A percentile compares a stretch with the other conserved stretches of the same genome.
Conservation (phyloP, 1,140 invertebrate genomes). For the Contarinia nasturtii region DNA sequence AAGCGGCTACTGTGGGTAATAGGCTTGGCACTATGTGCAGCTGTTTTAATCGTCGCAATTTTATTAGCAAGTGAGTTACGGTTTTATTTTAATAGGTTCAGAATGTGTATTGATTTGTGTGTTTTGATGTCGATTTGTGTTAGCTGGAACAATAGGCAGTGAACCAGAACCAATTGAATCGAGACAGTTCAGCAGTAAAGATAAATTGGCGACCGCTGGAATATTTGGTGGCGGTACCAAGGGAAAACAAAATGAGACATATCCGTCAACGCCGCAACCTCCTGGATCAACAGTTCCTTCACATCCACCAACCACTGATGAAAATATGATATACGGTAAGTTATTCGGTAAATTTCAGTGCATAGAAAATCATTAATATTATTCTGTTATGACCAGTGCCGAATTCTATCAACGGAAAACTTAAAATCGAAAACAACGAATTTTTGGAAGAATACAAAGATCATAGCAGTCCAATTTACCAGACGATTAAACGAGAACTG, state of each 20-base stretch:
- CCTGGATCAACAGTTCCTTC: constrained; percentile 25
- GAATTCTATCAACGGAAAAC: constrained; percentile 39
- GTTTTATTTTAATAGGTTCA: not conserved
- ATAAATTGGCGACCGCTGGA: constrained; percentile 8
- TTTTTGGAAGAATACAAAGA: constrained; percentile 35
- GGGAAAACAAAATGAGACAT: constrained; percentile 2
- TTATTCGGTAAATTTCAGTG: not conserved
- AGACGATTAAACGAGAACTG: constrained; percentile 31
- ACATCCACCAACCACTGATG: constrained; percentile 28
- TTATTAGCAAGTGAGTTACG: constrained; percentile 37
- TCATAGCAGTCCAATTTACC: constrained; percentile 37
- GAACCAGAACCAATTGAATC: constrained; percentile 19
- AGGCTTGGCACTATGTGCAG: constrained; percentile 34
- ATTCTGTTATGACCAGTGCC: constrained; percentile 33
- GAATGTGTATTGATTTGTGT: constrained; percentile 1
- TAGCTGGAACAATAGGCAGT: constrained; percentile 34
- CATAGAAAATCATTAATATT: not conserved
- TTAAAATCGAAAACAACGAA: constrained; percentile 42
- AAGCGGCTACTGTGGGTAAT: constrained; percentile 44
- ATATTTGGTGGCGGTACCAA: constrained; percentile 8
- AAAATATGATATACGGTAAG: constrained; percentile 9
- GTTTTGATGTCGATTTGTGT: constrained; percentile 5
- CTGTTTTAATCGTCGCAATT: constrained; percentile 46
- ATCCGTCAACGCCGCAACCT: constrained; percentile 10
- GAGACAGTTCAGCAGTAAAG: constrained; percentile 13